phyloP scores from a whole-genome alignment of 1,140 invertebrate species.

The Trinorchestia longiramus region DNA sequence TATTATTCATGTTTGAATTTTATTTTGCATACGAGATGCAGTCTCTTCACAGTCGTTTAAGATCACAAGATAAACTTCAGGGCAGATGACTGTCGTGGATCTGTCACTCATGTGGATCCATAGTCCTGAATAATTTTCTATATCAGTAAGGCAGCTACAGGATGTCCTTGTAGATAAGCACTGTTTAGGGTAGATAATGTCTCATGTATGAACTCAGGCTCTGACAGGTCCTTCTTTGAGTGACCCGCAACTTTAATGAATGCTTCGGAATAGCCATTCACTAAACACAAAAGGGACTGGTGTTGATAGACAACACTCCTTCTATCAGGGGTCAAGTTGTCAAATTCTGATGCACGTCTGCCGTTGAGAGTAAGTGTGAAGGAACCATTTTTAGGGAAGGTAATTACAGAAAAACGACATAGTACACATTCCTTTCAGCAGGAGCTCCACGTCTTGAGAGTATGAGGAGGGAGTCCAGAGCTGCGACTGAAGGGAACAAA shows the following conservation, averaged over 20 bases:
- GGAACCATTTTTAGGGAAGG: conserved; percentile 16
- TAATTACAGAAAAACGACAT: conserved; percentile 10
- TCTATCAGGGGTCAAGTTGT: not conserved
- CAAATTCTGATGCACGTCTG: conserved; percentile 3
- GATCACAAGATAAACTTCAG: not conserved
- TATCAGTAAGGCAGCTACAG: not conserved
- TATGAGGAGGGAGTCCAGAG: not conserved
- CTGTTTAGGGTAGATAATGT: not conserved
- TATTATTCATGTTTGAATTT: too few relatives aligned
- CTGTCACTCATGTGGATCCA: not conserved
- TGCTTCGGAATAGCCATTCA: not conserved
- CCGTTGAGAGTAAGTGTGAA: conserved; percentile 8
- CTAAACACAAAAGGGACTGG: not conserved
- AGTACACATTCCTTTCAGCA: conserved; percentile 24
- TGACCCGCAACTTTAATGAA: not conserved
- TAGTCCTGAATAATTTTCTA: not conserved
- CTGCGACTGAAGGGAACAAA: conserved; percentile 29
- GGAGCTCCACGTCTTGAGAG: not conserved
- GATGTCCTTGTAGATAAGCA: not conserved
- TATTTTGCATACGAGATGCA: not conserved
- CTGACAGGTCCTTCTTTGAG: not conserved
- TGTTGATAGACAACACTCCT: not conserved
- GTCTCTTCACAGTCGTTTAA: not conserved
- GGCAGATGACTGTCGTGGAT: not conserved
- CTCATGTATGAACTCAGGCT: not conserved